phyloP scores from a whole-genome alignment of 2,888 invertebrate species.

The Drosophila melanosoma region DNA sequence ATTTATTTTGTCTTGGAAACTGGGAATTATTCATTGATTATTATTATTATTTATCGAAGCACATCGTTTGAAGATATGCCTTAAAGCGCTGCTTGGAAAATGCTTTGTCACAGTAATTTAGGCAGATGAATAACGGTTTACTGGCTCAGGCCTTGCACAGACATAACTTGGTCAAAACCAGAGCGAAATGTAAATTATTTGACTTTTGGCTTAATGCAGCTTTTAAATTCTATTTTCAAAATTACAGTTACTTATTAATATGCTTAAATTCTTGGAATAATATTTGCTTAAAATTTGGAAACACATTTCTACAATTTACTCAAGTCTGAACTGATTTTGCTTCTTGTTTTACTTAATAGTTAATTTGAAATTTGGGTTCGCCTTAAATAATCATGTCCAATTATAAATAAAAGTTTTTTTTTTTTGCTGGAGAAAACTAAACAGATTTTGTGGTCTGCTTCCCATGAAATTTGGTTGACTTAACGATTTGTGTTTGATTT shows the following conservation, averaged over 20 bases:
- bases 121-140: too few relatives aligned
- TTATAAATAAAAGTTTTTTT: constrained; percentile 1
- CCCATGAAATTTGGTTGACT: constrained; percentile 5
- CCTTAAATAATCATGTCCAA: background rate
- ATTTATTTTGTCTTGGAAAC: background rate
- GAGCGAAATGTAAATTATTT: background rate
- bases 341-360: background rate
- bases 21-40: background rate
- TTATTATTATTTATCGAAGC: background rate
- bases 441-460: background rate
- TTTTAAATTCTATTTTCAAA: background rate
- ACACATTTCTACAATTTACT: background rate
- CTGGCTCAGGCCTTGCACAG: background rate
- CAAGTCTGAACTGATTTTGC: background rate
- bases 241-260: background rate
- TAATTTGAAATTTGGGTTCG: background rate
- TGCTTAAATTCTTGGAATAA: background rate
- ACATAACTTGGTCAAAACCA: background rate
- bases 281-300: background rate
- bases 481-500: constrained; percentile 47
- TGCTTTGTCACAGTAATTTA: background rate
- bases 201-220: background rate
- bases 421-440: background rate
- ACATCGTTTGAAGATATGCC: background rate
- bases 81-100: background rate